phyloP scores from a whole-genome alignment of 2,888 invertebrate genomes.

The Perithous albicinctus region DNA sequence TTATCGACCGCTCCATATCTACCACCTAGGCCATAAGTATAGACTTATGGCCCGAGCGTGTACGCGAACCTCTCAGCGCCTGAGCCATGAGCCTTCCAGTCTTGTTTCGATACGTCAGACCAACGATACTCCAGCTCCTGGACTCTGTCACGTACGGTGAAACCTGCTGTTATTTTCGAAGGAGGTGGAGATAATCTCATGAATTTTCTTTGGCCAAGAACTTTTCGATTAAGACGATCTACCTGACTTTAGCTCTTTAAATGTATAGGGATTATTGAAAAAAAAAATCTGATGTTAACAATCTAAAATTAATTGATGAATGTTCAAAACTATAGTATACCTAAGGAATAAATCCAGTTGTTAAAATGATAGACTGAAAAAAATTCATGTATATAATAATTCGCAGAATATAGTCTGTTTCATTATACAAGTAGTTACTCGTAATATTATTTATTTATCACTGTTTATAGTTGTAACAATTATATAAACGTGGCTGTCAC shows the following conservation, averaged over 20 bases:
- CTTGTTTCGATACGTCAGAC: constrained; percentile 50
- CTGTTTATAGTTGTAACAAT: too few relatives aligned
- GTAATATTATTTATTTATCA: too few relatives aligned
- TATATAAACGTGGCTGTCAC: too few relatives aligned
- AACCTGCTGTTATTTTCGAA: constrained; percentile 54
- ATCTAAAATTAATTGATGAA: background rate
- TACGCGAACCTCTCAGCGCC: constrained; percentile 65
- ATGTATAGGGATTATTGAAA: constrained; percentile 13
- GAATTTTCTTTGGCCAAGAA: constrained; percentile 54
- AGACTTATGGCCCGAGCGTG: constrained; percentile 74
- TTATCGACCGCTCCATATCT: constrained; percentile 83
- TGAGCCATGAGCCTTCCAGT: constrained; percentile 55
- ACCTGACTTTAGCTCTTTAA: background rate
- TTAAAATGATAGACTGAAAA: background rate
- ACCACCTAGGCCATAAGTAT: constrained; percentile 82
- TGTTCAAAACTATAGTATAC: background rate
- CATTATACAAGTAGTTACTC: too few relatives aligned
- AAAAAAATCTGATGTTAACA: background rate
- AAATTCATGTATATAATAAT: background rate
- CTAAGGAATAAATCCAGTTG: background rate
- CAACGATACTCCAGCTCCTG: constrained; percentile 30
- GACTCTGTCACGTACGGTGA: constrained; percentile 65
- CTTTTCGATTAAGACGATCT: constrained; percentile 33
- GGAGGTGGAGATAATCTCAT: constrained; percentile 55
- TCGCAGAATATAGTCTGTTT: too few relatives aligned